Conservation (phyloP, 1,140 invertebrate genomes). For the Drosophila ercepeae region DNA sequence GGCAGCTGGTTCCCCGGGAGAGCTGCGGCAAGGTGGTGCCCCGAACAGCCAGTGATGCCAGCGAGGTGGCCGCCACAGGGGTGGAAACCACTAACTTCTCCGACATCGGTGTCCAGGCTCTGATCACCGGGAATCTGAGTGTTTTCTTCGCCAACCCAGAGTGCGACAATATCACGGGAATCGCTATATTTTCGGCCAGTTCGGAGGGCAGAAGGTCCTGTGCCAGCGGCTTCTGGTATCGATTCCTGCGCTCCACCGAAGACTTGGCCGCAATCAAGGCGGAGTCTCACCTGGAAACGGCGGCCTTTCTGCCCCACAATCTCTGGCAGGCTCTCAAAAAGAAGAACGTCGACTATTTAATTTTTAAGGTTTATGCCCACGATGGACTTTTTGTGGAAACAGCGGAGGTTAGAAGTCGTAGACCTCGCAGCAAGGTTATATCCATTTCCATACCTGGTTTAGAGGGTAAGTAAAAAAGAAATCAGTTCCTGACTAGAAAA, state of each 20-base stretch:
- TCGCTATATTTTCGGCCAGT: slow-evolving; percentile 57
- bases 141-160: slow-evolving; percentile 70
- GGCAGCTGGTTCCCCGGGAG: slow-evolving; percentile 45
- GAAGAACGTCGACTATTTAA: slow-evolving; percentile 21
- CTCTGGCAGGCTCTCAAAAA: slow-evolving; percentile 43
- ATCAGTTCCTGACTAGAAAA: not conserved
- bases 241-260: slow-evolving; percentile 62
- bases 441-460: slow-evolving; percentile 68
- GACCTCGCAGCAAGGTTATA: slow-evolving; percentile 73
- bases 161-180: slow-evolving; percentile 62
- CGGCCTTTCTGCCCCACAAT: slow-evolving; percentile 49
- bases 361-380: slow-evolving; percentile 71
- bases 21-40: slow-evolving; percentile 38
- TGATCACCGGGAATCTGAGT: slow-evolving; percentile 64
- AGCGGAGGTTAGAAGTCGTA: slow-evolving; percentile 23
- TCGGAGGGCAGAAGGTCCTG: slow-evolving; percentile 1
- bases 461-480: slow-evolving; percentile 21
- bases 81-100: slow-evolving; percentile 58
- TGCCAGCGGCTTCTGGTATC: slow-evolving; percentile 60
- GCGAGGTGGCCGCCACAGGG: slow-evolving; percentile 8
- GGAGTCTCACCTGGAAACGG: slow-evolving; percentile 57
- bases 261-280: slow-evolving; percentile 31
- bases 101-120: slow-evolving; percentile 59
- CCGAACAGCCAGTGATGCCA: slow-evolving; percentile 11
- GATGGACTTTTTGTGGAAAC: slow-evolving; percentile 74